Evolutionary conservation across 2,797 vertebrate species (phyloP).

Genomic region (Rhincodon typus): DNA sequence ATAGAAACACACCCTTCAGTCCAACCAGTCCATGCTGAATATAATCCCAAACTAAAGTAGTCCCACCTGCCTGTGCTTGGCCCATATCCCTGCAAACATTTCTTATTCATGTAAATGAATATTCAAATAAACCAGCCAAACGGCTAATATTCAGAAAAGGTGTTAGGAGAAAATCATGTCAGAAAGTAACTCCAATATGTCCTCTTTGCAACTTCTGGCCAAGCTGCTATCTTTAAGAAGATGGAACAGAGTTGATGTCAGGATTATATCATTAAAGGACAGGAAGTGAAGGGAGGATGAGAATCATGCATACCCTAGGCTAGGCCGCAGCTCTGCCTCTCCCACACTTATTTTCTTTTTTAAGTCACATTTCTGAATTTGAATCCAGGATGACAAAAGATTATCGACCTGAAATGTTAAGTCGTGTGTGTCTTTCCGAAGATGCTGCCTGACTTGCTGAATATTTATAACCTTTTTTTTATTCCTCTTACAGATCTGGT

Average conservation of each 20-base stretch:
- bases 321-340: background rate
- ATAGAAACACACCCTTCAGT: too few relatives aligned
- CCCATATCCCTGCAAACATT: too few relatives aligned
- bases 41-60: too few relatives aligned
- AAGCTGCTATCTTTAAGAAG: background rate
- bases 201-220: background rate
- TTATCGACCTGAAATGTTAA: background rate
- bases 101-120: too few relatives aligned
- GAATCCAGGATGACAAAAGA: background rate
- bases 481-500: background rate
- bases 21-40: too few relatives aligned
- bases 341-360: background rate
- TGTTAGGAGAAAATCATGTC: too few relatives aligned
- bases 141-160: too few relatives aligned
- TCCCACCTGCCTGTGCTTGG: too few relatives aligned
- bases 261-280: background rate
- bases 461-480: too few relatives aligned
- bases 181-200: background rate
- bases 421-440: too few relatives aligned
- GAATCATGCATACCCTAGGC: background rate
- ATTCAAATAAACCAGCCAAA: too few relatives aligned
- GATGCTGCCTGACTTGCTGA: too few relatives aligned
- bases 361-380: background rate
- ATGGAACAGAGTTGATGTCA: background rate
- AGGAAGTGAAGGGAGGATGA: background rate